phyloP scores from a whole-genome alignment of 2,797 vertebrate genomes.

The Ctenopoma multispine region DNA sequence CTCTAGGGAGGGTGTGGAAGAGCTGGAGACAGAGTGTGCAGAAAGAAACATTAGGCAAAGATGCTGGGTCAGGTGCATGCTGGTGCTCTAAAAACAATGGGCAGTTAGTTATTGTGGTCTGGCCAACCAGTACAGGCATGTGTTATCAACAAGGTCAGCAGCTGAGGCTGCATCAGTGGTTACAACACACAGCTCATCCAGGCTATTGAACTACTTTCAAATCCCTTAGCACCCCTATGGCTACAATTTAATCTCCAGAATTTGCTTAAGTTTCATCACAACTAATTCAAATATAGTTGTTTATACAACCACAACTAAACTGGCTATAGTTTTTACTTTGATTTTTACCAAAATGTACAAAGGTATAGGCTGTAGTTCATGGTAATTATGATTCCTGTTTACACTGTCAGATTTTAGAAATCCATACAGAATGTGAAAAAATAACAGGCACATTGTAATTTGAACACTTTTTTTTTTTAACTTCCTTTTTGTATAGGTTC shows the following conservation, averaged over 20 bases:
- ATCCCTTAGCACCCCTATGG: conserved; percentile 12
- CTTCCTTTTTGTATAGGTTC: not conserved
- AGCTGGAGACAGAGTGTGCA: not conserved
- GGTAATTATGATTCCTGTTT: not conserved
- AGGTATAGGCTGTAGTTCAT: not conserved
- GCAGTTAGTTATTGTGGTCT: conserved; percentile 20
- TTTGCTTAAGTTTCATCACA: not conserved
- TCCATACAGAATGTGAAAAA: not conserved
- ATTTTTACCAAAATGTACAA: not conserved
- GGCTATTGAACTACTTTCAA: conserved; percentile 41
- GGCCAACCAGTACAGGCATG: conserved; percentile 11
- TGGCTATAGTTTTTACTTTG: no score
- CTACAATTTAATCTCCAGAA: conserved; percentile 15
- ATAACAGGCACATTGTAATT: not conserved
- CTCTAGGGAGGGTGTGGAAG: not conserved
- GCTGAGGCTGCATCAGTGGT: conserved; percentile 24
- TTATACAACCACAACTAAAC: not conserved
- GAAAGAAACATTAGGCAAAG: conserved; percentile 1
- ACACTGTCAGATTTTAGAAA: not conserved
- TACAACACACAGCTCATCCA: conserved; percentile 32
- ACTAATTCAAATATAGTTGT: not conserved
- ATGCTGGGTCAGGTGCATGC: conserved; percentile 29
- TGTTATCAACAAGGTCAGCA: conserved; percentile 31
- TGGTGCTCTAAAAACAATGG: conserved; percentile 12
- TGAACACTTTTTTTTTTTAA: not conserved